Percentiles rank a stretch among this genome's conserved stretches.
These are phyloP conservation scores for Syrphus vitripennis DNA, from an alignment of 2,888 invertebrate genomes.

Conservation along the genomic window DNA sequence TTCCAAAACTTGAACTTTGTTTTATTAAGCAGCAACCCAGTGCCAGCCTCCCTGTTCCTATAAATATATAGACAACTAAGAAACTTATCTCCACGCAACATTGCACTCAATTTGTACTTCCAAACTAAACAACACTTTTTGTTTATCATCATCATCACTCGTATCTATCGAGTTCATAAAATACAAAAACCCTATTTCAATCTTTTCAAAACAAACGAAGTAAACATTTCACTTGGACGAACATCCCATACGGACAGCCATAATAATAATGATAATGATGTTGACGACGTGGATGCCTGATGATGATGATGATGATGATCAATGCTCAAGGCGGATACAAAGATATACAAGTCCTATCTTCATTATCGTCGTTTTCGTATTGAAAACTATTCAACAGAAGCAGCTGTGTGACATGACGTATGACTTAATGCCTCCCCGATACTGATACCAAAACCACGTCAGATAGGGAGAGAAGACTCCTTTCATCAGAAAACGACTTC, in stretches of 20 bases:
- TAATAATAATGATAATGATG: background rate
- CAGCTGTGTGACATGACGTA: conserved; percentile 48
- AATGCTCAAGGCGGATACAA: conserved; percentile 50
- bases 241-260: conserved; percentile 3
- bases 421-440: conserved; percentile 38
- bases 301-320: conserved; percentile 12
- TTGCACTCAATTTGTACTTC: conserved; percentile 7
- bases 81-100: conserved; percentile 24
- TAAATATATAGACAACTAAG: background rate
- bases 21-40: background rate
- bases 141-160: conserved; percentile 32
- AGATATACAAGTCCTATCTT: conserved; percentile 25
- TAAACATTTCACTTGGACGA: conserved; percentile 63
- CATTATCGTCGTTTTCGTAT: background rate
- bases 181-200: conserved; percentile 8
- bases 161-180: conserved; percentile 17
- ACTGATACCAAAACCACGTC: background rate
- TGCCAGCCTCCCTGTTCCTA: background rate
- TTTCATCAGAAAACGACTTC: conserved; percentile 46
- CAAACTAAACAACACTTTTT: conserved; percentile 16
- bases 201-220: conserved; percentile 57
- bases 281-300: background rate
- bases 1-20: background rate
- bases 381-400: conserved; percentile 19
- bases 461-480: background rate